Evolutionary conservation across 1,140 invertebrate species (phyloP).

Genomic region (Atta texana): DNA sequence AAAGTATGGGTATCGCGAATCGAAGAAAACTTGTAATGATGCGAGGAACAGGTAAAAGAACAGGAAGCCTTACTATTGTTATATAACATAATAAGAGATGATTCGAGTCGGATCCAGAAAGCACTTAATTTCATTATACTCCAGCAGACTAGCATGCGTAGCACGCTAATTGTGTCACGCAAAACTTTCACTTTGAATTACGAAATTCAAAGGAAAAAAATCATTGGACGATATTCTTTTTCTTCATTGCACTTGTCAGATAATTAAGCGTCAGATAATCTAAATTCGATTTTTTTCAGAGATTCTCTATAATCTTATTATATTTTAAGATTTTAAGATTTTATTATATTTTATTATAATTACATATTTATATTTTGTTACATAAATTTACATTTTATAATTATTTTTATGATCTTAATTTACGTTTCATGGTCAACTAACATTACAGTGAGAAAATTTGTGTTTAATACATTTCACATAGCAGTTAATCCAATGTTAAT

Average conservation of each 20-base stretch:
- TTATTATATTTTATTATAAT: slow-evolving; percentile 1
- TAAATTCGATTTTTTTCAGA: background rate
- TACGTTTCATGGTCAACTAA: background rate
- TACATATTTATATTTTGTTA: background rate
- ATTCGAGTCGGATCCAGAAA: slow-evolving; percentile 50
- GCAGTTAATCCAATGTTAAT: no score
- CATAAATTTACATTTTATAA: background rate
- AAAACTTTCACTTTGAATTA: slow-evolving; percentile 59
- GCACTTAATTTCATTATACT: slow-evolving; percentile 73
- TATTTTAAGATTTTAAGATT: background rate
- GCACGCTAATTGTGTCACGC: slow-evolving; percentile 39
- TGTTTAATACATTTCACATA: no score
- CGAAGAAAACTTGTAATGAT: slow-evolving; percentile 26
- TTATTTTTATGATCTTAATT: background rate
- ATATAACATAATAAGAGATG: slow-evolving; percentile 35
- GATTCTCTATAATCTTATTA: background rate
- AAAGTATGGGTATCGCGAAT: slow-evolving; percentile 33
- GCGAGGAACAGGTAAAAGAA: slow-evolving; percentile 55
- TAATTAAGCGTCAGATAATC: slow-evolving; percentile 26
- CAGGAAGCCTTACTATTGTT: background rate
- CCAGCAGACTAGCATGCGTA: slow-evolving; percentile 25
- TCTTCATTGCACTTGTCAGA: background rate
- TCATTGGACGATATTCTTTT: background rate
- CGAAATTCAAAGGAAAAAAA: slow-evolving; percentile 35
- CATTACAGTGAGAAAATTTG: no score